phyloP scores from a whole-genome alignment of 2,797 vertebrate species.

The Phrynocephalus forsythii region DNA sequence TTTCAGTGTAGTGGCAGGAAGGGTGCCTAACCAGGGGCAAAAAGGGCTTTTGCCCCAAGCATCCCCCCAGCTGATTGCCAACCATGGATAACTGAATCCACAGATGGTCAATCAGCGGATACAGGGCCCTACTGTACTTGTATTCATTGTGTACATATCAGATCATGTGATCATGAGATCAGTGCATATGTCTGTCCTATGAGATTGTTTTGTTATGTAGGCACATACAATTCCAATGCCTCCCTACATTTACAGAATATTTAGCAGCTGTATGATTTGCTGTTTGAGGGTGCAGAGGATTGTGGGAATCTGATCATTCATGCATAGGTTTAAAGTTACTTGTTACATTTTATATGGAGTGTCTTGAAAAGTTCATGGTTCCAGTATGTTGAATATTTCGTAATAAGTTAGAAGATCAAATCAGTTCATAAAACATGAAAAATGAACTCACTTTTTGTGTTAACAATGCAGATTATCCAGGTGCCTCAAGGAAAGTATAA shows the following conservation, averaged over 20 bases:
- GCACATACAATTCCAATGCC: background rate
- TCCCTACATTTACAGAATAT: background rate
- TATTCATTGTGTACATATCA: background rate
- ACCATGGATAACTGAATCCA: too few relatives aligned
- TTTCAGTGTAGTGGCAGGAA: background rate
- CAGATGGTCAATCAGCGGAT: too few relatives aligned
- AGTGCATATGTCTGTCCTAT: background rate
- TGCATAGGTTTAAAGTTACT: background rate
- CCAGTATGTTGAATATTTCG: background rate
- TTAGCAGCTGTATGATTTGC: background rate
- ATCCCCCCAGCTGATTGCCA: too few relatives aligned
- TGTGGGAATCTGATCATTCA: background rate
- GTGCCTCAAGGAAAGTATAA: constrained; percentile 96
- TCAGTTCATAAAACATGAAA: constrained; percentile 4
- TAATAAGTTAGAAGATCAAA: constrained; percentile 5
- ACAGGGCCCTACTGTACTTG: background rate
- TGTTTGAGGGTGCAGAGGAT: background rate
- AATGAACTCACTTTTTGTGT: constrained; percentile 52
- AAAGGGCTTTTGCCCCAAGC: too few relatives aligned
- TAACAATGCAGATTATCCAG: constrained; percentile 90
- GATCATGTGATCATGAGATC: background rate
- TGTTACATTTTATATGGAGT: background rate
- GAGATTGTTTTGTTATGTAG: background rate
- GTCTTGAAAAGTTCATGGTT: background rate
- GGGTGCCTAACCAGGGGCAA: too few relatives aligned